A percentile compares a stretch with the other conserved stretches of the same genome.
Evolutionary conservation across 2,888 invertebrate genomes (phyloP).

Genomic region (Pandemis heparana): DNA sequence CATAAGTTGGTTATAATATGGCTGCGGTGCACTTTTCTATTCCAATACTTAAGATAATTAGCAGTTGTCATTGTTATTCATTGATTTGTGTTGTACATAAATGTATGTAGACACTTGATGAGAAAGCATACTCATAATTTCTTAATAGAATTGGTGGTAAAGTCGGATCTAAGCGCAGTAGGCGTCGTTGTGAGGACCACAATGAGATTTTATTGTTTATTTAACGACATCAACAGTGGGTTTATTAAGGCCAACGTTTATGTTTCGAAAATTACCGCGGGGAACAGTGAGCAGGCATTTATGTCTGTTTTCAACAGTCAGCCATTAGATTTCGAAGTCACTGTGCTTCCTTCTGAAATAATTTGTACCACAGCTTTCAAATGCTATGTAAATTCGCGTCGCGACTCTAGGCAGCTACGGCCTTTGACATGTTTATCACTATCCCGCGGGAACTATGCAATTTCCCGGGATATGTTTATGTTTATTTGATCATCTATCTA

Average conservation of each 20-base stretch:
- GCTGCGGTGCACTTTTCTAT: no score
- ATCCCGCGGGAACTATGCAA: no score
- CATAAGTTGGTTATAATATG: not conserved
- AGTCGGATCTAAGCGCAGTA: not conserved
- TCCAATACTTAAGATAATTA: not conserved
- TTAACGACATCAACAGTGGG: conserved; percentile 58
- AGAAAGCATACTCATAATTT: not conserved
- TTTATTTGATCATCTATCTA: no score
- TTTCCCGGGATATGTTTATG: no score
- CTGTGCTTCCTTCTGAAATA: not conserved
- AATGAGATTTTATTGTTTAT: conserved; percentile 56
- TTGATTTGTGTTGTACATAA: not conserved
- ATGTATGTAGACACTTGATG: not conserved
- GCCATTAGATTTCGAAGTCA: conserved; percentile 1
- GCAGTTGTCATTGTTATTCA: not conserved
- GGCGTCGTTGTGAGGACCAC: conserved; percentile 16
- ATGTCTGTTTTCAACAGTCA: conserved; percentile 8
- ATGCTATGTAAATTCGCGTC: no score
- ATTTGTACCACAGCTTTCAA: not conserved
- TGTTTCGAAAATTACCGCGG: conserved; percentile 39
- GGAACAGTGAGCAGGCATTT: conserved; percentile 12
- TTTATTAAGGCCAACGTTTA: conserved; percentile 52
- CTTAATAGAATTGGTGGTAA: conserved; percentile 7
- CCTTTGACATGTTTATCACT: no score
- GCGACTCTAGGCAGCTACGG: no score